These are phyloP conservation scores for Etheostoma nigrum DNA, from an alignment of 2,797 vertebrate species.

Conservation along the genomic window DNA sequence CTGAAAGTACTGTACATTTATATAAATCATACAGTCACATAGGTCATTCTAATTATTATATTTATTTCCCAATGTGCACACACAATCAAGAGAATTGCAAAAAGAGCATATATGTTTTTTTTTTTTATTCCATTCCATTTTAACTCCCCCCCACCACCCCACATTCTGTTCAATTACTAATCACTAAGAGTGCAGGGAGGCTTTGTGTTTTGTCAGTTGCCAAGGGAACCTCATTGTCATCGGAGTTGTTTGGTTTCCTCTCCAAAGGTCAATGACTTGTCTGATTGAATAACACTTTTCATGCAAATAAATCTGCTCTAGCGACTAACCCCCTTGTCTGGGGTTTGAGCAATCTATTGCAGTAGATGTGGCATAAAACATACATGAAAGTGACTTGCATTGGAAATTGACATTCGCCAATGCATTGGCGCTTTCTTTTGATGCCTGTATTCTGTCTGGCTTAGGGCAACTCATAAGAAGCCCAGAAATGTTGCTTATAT, in stretches of 20 bases:
- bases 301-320: slow-evolving; percentile 53
- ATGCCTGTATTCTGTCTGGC: background rate
- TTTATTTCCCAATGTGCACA: slow-evolving; percentile 1
- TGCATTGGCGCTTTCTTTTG: background rate
- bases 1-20: background rate
- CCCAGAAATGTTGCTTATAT: background rate
- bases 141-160: slow-evolving; percentile 7
- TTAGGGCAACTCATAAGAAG: background rate
- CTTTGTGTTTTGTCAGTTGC: slow-evolving; percentile 59
- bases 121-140: slow-evolving; percentile 19
- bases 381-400: slow-evolving; percentile 12
- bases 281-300: slow-evolving; percentile 64
- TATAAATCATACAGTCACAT: slow-evolving; percentile 8
- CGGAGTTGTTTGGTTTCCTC: slow-evolving; percentile 61
- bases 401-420: background rate
- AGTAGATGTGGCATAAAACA: slow-evolving; percentile 28
- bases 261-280: slow-evolving; percentile 69
- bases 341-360: slow-evolving; percentile 11
- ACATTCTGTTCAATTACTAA: slow-evolving; percentile 52
- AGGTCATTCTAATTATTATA: background rate
- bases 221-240: slow-evolving; percentile 63
- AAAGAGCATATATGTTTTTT: slow-evolving; percentile 4
- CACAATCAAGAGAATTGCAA: slow-evolving; percentile 35
- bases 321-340: background rate
- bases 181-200: slow-evolving; percentile 48